These are phyloP conservation scores for Garra rufa DNA, from an alignment of 2,113 vertebrate species.

Conservation along the genomic window DNA sequence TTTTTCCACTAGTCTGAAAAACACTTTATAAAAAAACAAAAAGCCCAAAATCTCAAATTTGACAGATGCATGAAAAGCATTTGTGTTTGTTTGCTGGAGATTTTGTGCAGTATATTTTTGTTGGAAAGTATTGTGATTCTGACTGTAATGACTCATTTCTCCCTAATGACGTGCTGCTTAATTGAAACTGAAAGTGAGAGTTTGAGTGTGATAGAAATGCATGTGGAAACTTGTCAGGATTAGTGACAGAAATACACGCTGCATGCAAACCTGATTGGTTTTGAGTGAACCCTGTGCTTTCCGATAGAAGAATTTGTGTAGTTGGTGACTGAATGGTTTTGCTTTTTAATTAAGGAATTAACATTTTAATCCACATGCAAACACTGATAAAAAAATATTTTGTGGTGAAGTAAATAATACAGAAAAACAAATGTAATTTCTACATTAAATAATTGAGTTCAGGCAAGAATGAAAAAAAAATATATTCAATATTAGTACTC, in stretches of 20 bases:
- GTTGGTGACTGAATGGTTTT: neutral
- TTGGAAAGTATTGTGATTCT: neutral
- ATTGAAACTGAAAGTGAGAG: neutral
- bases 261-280: neutral
- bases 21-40: too few relatives aligned
- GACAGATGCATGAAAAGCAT: too few relatives aligned
- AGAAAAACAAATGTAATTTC: too few relatives aligned
- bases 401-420: too few relatives aligned
- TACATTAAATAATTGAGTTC: too few relatives aligned
- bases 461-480: too few relatives aligned
- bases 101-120: neutral
- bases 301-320: neutral
- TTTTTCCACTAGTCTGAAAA: too few relatives aligned
- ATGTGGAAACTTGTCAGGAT: neutral
- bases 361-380: neutral
- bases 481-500: too few relatives aligned
- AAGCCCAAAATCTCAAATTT: too few relatives aligned
- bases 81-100: neutral
- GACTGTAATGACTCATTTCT: neutral
- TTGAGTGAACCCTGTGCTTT: neutral
- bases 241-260: neutral
- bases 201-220: neutral
- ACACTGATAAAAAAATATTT: too few relatives aligned
- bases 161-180: neutral
- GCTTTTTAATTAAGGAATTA: neutral